These are phyloP conservation scores for Muscicapa striata DNA, from an alignment of 2,797 vertebrate genomes.

Conservation along the genomic window DNA sequence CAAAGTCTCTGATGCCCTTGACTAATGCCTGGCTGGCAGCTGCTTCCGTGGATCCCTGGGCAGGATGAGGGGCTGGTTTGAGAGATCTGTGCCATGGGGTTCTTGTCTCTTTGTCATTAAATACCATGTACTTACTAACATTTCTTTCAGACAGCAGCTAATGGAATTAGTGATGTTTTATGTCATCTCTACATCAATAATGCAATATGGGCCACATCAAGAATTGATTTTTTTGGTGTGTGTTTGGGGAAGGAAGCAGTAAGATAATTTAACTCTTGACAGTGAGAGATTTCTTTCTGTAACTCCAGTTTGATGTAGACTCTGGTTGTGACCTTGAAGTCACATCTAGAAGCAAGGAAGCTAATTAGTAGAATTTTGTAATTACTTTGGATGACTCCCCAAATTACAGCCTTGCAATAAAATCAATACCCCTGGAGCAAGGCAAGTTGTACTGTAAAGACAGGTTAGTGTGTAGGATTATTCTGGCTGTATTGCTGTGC, in stretches of 20 bases:
- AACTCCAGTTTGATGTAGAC: neutral
- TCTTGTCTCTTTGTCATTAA: neutral
- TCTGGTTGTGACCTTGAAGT: conserved; percentile 43
- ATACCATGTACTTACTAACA: neutral
- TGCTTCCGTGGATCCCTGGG: neutral
- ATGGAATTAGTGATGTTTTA: conserved; percentile 65
- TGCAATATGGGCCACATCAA: conserved; percentile 33
- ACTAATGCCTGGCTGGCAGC: conserved; percentile 13
- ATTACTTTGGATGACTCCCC: neutral
- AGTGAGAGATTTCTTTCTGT: neutral
- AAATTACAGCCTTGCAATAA: neutral
- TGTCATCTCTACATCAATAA: conserved; percentile 69
- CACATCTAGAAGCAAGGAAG: neutral
- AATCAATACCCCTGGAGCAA: conserved; percentile 2
- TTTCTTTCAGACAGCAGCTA: conserved; percentile 62
- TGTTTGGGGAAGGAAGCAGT: conserved; percentile 7
- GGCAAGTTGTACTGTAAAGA: neutral
- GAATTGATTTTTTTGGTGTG: conserved; percentile 51
- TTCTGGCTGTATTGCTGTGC: neutral
- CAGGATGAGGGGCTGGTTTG: neutral
- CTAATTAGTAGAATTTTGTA: neutral
- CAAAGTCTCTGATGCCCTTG: neutral
- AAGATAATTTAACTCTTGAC: conserved; percentile 37
- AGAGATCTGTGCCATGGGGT: neutral
- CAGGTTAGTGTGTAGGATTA: neutral